Evolutionary conservation across 2,797 vertebrate species (phyloP).

Genomic region (Balearica regulorum): DNA sequence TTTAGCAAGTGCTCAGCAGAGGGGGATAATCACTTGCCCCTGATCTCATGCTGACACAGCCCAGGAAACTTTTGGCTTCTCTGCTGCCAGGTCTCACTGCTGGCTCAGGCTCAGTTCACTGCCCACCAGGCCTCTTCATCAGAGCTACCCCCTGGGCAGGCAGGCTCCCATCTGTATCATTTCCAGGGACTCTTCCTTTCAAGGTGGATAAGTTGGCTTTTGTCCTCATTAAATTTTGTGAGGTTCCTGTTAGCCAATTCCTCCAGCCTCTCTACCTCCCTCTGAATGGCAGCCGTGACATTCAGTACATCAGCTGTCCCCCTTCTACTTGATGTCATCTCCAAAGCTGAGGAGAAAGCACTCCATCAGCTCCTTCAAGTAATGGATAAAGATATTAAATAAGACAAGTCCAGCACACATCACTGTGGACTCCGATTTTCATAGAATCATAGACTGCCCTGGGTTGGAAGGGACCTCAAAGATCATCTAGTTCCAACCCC

Average conservation of each 20-base stretch:
- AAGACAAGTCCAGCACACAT: background rate
- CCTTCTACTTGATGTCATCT: background rate
- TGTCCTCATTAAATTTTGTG: background rate
- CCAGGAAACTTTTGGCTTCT: background rate
- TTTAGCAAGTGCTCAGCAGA: background rate
- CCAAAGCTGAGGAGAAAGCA: background rate
- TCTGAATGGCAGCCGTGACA: background rate
- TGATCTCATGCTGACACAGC: background rate
- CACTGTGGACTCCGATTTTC: background rate
- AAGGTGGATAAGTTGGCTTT: fast-evolving
- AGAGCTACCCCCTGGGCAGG: background rate
- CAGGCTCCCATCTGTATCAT: background rate
- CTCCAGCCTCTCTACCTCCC: background rate
- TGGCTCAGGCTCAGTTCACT: background rate
- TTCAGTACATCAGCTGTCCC: background rate
- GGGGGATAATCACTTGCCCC: background rate
- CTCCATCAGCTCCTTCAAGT: background rate
- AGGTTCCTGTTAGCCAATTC: background rate
- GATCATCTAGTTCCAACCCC: too few relatives aligned
- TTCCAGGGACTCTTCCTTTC: background rate
- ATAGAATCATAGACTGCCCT: too few relatives aligned
- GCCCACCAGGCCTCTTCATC: background rate
- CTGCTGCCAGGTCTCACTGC: background rate
- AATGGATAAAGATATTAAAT: too few relatives aligned
- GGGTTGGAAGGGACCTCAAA: too few relatives aligned